Evolutionary conservation across 2,888 invertebrate genomes (phyloP).

Genomic region (Eristalis arbustorum): DNA sequence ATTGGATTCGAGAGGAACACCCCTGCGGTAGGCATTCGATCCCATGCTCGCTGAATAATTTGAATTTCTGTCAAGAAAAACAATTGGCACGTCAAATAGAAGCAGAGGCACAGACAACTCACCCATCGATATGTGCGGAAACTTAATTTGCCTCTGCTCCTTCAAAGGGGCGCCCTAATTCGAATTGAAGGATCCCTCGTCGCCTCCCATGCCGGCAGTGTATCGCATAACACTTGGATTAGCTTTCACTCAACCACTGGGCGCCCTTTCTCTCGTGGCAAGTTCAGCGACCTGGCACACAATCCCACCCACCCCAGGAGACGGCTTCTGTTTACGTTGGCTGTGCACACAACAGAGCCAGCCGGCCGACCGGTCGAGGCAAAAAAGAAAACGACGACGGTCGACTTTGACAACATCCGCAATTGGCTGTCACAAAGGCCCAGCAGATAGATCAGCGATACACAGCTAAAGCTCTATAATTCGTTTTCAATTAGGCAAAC

Average conservation of each 20-base stretch:
- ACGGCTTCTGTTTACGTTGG: background rate
- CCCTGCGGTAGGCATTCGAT: background rate
- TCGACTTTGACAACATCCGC: background rate
- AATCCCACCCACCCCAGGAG: background rate
- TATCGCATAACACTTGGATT: background rate
- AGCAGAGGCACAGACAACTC: background rate
- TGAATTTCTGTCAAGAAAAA: slow-evolving; percentile 2
- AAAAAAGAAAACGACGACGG: no score
- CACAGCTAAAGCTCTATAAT: slow-evolving; percentile 49
- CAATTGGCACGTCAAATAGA: background rate
- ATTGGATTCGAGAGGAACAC: background rate
- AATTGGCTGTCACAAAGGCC: slow-evolving; percentile 37
- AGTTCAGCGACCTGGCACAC: background rate
- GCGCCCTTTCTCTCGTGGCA: background rate
- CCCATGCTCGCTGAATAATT: background rate
- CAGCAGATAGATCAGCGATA: background rate
- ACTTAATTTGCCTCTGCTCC: background rate
- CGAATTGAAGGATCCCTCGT: background rate
- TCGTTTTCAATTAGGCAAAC: slow-evolving; percentile 60
- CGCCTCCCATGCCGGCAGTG: background rate
- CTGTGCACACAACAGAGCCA: no score
- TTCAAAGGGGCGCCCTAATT: background rate
- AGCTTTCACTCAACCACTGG: background rate
- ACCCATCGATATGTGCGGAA: background rate
- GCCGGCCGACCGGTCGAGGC: background rate